These are phyloP conservation scores for Lacanobia oleracea DNA, from an alignment of 2,888 invertebrate genomes.

Conservation along the genomic window DNA sequence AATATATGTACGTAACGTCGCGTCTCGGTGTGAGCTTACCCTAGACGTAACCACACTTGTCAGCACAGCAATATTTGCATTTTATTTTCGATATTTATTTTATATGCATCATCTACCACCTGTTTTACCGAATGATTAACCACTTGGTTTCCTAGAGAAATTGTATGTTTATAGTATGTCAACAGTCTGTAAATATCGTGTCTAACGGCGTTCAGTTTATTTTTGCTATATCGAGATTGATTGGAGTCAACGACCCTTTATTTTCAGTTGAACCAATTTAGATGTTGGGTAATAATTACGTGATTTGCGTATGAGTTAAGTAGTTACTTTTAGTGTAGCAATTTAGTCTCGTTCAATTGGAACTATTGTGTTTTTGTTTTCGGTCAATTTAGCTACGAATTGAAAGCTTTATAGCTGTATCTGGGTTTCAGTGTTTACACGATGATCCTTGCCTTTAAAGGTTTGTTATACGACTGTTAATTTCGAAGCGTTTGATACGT, in stretches of 20 bases:
- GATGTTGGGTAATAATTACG: constrained; percentile 57
- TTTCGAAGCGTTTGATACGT: constrained; percentile 4
- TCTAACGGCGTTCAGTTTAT: constrained; percentile 61
- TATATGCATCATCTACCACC: constrained; percentile 57
- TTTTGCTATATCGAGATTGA: constrained; percentile 63
- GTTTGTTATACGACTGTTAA: constrained; percentile 26
- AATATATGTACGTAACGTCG: neutral
- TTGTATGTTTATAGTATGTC: constrained; percentile 66
- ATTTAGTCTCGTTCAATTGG: constrained; percentile 16
- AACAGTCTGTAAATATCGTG: constrained; percentile 66
- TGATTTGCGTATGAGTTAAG: constrained; percentile 51
- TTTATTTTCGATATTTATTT: constrained; percentile 63
- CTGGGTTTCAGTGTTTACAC: constrained; percentile 10
- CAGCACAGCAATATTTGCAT: constrained; percentile 57
- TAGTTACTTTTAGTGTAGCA: constrained; percentile 18
- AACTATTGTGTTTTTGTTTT: constrained; percentile 11
- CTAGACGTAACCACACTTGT: constrained; percentile 36
- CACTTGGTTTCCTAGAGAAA: constrained; percentile 57
- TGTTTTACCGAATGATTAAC: constrained; percentile 64
- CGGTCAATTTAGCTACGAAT: neutral
- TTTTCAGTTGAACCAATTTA: constrained; percentile 56
- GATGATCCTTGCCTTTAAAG: neutral
- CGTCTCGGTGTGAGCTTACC: neutral
- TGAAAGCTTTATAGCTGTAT: constrained; percentile 1
- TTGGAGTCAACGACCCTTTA: constrained; percentile 61